Percentiles rank a stretch among this genome's conserved stretches.
phyloP scores from a whole-genome alignment of 2,113 vertebrate species.

The Uria aalge region DNA sequence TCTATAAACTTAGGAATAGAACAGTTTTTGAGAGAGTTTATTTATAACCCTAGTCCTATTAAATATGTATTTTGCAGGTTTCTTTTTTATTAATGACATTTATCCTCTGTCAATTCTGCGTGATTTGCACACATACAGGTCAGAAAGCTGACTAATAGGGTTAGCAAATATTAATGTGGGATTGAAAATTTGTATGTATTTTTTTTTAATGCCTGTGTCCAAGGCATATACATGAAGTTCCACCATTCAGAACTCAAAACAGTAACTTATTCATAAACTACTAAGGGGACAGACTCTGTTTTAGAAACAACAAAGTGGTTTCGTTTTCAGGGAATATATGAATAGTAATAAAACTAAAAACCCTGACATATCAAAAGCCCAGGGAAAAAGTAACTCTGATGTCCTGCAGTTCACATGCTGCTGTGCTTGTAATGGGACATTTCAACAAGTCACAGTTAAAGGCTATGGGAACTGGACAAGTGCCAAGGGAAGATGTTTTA shows the following conservation, averaged over 20 bases:
- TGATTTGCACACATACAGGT: not conserved
- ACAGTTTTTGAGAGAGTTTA: not conserved
- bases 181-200: not conserved
- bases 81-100: not conserved
- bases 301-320: constrained; percentile 25
- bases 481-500: constrained; percentile 58
- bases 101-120: not conserved
- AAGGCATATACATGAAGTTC: not conserved
- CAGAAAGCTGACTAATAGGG: not conserved
- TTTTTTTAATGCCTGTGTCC: not conserved
- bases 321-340: constrained; percentile 39
- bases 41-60: not conserved
- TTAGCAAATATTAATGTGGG: not conserved
- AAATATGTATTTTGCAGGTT: not conserved
- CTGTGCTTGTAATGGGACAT: constrained; percentile 31
- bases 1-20: not conserved
- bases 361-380: constrained; percentile 27
- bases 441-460: constrained; percentile 49
- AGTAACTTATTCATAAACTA: constrained; percentile 30
- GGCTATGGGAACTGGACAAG: constrained; percentile 54
- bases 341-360: constrained; percentile 51
- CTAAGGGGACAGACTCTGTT: not conserved
- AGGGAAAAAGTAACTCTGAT: constrained; percentile 33
- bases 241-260: constrained; percentile 27
- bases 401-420: constrained; percentile 37